A percentile compares a stretch with the other conserved stretches of the same genome.
phyloP scores from a whole-genome alignment of 2,113 vertebrate genomes.

The Octodon degus region DNA sequence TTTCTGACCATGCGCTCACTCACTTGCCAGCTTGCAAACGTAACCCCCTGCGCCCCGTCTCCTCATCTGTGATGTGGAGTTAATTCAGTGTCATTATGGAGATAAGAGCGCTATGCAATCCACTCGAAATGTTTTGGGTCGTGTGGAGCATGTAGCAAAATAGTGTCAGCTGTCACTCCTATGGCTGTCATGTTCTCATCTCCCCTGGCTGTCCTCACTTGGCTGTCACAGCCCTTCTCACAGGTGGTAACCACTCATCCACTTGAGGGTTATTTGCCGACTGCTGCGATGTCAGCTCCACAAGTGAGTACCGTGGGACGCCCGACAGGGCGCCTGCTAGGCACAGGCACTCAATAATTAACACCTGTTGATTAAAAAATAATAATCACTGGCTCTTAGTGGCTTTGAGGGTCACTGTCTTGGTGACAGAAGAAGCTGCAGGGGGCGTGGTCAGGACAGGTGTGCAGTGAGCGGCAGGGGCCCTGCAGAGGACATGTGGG shows the following conservation, averaged over 20 bases:
- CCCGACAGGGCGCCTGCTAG: not conserved
- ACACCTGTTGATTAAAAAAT: slow-evolving; percentile 51
- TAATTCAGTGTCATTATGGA: not conserved
- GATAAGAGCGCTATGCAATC: not conserved
- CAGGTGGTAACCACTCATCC: not conserved
- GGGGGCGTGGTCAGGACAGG: not conserved
- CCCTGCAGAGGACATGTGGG: not conserved
- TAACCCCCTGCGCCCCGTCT: not conserved
- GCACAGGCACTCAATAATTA: slow-evolving; percentile 15
- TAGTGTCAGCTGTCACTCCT: not conserved
- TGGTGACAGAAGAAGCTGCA: not conserved
- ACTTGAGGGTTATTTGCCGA: not conserved
- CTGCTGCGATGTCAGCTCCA: not conserved
- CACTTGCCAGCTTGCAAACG: not conserved
- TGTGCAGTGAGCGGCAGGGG: not conserved
- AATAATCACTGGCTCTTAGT: slow-evolving; percentile 5
- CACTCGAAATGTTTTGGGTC: not conserved
- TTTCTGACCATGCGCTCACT: not conserved
- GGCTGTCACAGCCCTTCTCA: not conserved
- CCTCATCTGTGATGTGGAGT: not conserved
- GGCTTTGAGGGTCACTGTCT: not conserved
- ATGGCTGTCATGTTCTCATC: not conserved
- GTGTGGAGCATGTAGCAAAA: accelerated
- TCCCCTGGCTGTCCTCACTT: not conserved
- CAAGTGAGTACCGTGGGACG: not conserved